Conservation (phyloP, 2,797 vertebrate species). For the Halcyon leucocephala region DNA sequence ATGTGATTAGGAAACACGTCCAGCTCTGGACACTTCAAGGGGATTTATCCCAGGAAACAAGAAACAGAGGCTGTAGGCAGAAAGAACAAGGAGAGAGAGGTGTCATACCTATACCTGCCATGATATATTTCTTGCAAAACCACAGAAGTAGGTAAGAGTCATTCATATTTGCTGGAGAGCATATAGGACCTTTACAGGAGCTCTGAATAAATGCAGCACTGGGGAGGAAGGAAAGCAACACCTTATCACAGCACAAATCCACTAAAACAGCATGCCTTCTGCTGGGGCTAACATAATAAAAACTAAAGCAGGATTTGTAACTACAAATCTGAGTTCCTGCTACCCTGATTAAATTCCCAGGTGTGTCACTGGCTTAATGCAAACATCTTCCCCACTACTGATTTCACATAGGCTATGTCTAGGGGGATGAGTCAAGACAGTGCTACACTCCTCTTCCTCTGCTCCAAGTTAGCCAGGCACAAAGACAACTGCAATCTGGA, state of each 20-base stretch:
- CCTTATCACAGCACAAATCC: neutral
- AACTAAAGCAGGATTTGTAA: neutral
- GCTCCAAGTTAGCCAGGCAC: neutral
- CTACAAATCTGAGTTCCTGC: neutral
- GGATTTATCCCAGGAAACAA: neutral
- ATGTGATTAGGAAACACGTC: neutral
- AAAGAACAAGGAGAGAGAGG: neutral
- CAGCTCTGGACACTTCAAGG: neutral
- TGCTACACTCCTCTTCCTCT: neutral
- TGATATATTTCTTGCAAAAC: neutral
- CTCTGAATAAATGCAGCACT: neutral
- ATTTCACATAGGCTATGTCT: neutral
- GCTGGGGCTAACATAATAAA: neutral
- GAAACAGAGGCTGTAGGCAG: neutral
- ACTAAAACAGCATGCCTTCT: accelerated
- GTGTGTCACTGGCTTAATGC: neutral
- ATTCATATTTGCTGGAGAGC: neutral
- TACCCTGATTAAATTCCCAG: neutral
- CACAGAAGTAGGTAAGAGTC: neutral
- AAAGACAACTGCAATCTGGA: neutral
- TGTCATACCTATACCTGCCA: neutral
- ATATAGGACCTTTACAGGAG: neutral
- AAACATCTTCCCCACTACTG: neutral
- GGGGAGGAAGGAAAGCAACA: neutral
- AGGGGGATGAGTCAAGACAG: neutral